phyloP scores from a whole-genome alignment of 1,140 invertebrate genomes.

The Macrosteles quadrilineatus region DNA sequence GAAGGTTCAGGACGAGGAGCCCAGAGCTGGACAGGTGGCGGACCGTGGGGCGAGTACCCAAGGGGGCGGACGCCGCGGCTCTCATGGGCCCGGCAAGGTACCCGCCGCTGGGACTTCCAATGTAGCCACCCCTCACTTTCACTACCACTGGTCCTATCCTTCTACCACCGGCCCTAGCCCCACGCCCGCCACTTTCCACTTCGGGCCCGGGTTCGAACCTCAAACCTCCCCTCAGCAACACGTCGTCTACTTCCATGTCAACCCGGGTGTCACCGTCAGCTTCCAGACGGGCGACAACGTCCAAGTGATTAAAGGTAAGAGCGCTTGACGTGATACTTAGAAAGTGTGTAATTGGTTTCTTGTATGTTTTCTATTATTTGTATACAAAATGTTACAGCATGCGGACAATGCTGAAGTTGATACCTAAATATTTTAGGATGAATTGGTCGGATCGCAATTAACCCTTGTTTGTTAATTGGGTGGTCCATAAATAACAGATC shows the following conservation, averaged over 20 bases:
- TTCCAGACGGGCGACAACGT: constrained; percentile 65
- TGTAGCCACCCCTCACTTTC: constrained; percentile 46
- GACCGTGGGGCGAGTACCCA: constrained; percentile 23
- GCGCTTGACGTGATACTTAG: no score
- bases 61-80: neutral
- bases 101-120: constrained; percentile 40
- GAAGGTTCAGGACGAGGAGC: constrained; percentile 48
- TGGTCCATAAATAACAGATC: no score
- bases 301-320: constrained; percentile 64
- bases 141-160: constrained; percentile 50
- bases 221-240: constrained; percentile 54
- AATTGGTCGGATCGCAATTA: no score
- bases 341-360: constrained; percentile 33
- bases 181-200: constrained; percentile 52
- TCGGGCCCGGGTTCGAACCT: constrained; percentile 56
- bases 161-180: constrained; percentile 34
- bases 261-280: constrained; percentile 67
- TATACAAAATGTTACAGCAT: neutral
- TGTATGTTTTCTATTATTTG: constrained; percentile 19
- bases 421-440: no score
- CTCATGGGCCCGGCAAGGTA: constrained; percentile 32
- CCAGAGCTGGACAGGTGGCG: constrained; percentile 41
- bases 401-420: no score
- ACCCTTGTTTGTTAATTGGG: no score
- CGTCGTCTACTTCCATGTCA: constrained; percentile 68